Conservation (phyloP, 2,113 vertebrate species). For the Plectropomus leopardus region DNA sequence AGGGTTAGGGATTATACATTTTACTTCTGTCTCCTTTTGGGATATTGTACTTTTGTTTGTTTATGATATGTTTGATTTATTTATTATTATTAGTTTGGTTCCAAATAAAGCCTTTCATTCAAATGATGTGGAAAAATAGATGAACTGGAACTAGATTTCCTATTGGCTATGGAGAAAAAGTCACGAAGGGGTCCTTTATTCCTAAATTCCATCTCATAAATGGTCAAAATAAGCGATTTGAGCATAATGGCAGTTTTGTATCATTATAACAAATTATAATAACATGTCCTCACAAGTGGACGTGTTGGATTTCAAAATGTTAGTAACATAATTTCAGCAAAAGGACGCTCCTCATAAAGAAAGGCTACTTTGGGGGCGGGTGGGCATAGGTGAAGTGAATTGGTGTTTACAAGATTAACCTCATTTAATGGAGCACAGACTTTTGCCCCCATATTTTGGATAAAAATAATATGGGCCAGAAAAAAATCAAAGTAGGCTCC, state of each 20-base stretch:
- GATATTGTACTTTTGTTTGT: no score
- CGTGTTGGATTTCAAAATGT: background rate
- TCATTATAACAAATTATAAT: no score
- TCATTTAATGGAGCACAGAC: background rate
- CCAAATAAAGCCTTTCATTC: no score
- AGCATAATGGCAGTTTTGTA: no score
- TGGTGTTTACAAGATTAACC: background rate
- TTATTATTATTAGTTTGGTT: no score
- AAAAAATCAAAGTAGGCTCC: constrained; percentile 8
- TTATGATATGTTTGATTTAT: no score
- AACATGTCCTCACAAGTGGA: background rate
- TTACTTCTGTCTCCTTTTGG: no score
- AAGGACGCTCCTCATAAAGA: background rate
- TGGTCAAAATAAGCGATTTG: background rate
- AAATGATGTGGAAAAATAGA: background rate
- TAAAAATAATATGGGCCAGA: background rate
- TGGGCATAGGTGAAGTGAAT: constrained; percentile 2
- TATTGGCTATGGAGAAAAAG: background rate
- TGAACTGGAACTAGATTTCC: background rate
- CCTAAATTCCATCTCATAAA: background rate
- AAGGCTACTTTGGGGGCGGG: background rate
- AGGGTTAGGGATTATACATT: no score
- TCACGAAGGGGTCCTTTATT: background rate
- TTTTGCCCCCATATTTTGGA: background rate
- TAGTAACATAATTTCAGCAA: background rate